phyloP scores from a whole-genome alignment of 2,888 invertebrate genomes.

The Patella ulyssiponensis region DNA sequence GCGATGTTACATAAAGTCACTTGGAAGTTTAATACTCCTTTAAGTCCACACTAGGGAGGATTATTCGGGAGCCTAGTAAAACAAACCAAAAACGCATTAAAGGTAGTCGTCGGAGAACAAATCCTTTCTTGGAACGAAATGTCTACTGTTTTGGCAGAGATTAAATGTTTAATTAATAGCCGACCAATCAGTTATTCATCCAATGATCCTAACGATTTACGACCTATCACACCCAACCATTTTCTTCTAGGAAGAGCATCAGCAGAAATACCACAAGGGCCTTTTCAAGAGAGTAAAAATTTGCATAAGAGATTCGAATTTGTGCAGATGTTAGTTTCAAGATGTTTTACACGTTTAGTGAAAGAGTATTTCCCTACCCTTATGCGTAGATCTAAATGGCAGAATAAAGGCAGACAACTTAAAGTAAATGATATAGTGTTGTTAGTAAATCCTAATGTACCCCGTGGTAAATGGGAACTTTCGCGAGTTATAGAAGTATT shows the following conservation, averaged over 20 bases:
- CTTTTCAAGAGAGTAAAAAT: constrained; percentile 14
- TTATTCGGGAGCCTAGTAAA: constrained; percentile 25
- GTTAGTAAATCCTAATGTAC: neutral
- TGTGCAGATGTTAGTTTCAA: constrained; percentile 20
- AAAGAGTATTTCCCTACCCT: constrained; percentile 26
- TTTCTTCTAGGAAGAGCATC: constrained; percentile 25
- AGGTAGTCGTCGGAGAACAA: constrained; percentile 18
- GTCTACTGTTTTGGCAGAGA: constrained; percentile 21
- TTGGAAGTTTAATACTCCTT: constrained; percentile 20
- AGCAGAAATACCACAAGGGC: constrained; percentile 20
- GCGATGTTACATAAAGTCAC: constrained; percentile 14
- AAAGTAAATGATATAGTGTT: constrained; percentile 24
- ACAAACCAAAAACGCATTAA: constrained; percentile 20
- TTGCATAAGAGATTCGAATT: constrained; percentile 24
- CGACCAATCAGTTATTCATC: constrained; percentile 23
- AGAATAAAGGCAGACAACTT: constrained; percentile 14
- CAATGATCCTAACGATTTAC: constrained; percentile 21
- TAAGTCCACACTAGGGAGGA: constrained; percentile 29
- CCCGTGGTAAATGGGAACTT: constrained; percentile 21
- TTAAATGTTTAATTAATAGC: constrained; percentile 24
- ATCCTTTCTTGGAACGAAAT: constrained; percentile 23
- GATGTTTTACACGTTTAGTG: constrained; percentile 18
- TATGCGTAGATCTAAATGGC: constrained; percentile 24
- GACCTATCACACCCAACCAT: constrained; percentile 28
- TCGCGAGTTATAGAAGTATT: constrained; percentile 18